Evolutionary conservation across 2,797 vertebrate species (phyloP), one percentile per base, ranked within the genome.

Genomic region (Synaphobranchus kaupii): DNA sequence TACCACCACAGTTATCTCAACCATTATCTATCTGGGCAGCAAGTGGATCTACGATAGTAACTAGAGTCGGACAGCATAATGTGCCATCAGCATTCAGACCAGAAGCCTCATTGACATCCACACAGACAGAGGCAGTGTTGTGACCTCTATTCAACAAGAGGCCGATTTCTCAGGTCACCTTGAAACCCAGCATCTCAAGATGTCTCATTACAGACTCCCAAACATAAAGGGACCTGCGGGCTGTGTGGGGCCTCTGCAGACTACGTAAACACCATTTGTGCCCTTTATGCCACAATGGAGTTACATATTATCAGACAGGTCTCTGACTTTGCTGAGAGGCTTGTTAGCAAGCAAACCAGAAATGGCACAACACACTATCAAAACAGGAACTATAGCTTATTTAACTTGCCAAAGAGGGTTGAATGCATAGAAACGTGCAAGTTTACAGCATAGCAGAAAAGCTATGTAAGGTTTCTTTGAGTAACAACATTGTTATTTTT

Each of bases 311-410:
- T 81, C 44, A 48, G 71, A 76, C 34, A 39, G 78, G 58, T 81
- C 85, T 78, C 39, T 66, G 54, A 48, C 44, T 86, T 68, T 50
- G 78, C 56, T 66, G 80, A 25, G 44, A 68, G 60, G 86, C 86
- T 83, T 68, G 80, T 68, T 83, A 83, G 78, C 86, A 83, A 87
- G 60, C 58, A 83, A 44, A 52, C 60, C 44, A 25, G 78, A 83
- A 82, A 87, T 83, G 48, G 28, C 58, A 52, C 83, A 87, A 83
- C n/a, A 44, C 83, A 44, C 28, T 47, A 47, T 28, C 28, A 63
- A 83, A 48, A 87, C 25, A n/a, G 58, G 44, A 87, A 31, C 60
- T 60, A 28, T 52, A 17, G n/a, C 78, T 34, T 44, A 60, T 58
- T 52, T 13, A 58, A 58, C 13, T 50, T 10, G 44, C 17, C 78